Evolutionary conservation across 2,113 vertebrate genomes (phyloP).

Genomic region (Gallinago jamesoni): DNA sequence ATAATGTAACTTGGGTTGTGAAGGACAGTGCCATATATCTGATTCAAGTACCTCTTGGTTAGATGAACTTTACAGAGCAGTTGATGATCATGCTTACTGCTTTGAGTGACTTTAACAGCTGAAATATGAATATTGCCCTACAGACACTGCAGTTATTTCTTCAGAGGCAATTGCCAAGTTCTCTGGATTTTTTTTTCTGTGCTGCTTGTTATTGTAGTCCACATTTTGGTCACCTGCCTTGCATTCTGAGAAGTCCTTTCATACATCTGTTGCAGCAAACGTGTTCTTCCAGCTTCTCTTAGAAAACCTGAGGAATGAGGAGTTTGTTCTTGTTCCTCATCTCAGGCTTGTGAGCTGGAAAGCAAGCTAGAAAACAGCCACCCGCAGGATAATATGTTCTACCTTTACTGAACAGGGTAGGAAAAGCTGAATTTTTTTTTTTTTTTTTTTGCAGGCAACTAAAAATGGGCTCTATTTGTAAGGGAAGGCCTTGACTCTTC

Average conservation of each 20-base stretch:
- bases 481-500: neutral
- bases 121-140: slow-evolving; percentile 15
- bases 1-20: neutral
- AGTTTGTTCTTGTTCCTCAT: neutral
- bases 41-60: neutral
- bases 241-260: slow-evolving; percentile 25
- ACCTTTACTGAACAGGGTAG: neutral
- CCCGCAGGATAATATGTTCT: neutral
- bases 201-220: neutral
- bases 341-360: slow-evolving; percentile 22
- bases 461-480: neutral
- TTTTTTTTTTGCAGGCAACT: neutral
- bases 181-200: neutral
- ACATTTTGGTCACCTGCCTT: slow-evolving; percentile 11
- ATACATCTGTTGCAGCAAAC: neutral
- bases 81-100: neutral
- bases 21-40: neutral
- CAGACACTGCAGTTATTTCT: neutral
- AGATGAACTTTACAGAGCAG: neutral
- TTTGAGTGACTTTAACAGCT: neutral
- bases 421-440: neutral
- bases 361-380: slow-evolving; percentile 2
- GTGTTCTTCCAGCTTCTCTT: neutral
- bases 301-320: neutral
- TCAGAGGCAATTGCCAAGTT: slow-evolving; percentile 6